phyloP scores from a whole-genome alignment of 2,113 vertebrate genomes.

The Pachyramphus minor region DNA sequence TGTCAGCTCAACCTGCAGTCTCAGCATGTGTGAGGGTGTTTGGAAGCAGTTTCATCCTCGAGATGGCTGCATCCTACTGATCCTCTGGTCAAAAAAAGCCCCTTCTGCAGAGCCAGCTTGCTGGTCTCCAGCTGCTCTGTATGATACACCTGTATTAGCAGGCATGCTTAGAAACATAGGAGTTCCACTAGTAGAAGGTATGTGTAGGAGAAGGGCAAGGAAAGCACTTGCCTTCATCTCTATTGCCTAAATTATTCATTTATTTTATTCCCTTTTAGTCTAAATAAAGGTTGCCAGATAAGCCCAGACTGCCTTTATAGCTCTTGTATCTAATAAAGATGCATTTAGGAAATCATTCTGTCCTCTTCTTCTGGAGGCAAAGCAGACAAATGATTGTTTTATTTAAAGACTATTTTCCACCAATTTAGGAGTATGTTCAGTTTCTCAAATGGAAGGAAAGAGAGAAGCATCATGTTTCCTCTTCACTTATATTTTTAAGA shows the following conservation, averaged over 20 bases:
- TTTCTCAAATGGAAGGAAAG: neutral
- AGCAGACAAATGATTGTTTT: neutral
- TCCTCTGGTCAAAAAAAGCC: neutral
- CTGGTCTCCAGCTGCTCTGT: neutral
- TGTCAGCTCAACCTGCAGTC: neutral
- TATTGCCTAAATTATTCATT: neutral
- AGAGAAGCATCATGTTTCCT: neutral
- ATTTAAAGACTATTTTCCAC: neutral
- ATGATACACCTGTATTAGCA: neutral
- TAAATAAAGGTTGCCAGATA: neutral
- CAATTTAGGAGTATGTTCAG: neutral
- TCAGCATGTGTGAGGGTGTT: accelerated
- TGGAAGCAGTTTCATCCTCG: neutral
- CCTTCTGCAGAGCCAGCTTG: neutral
- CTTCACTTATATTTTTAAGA: neutral
- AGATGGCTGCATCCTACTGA: neutral
- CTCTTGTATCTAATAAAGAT: neutral
- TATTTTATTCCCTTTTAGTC: neutral
- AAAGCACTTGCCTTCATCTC: neutral
- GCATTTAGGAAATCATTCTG: neutral
- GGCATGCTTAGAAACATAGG: neutral
- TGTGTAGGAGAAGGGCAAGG: neutral
- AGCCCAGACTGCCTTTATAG: neutral
- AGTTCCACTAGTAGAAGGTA: neutral
- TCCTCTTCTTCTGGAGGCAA: neutral